phyloP scores from a whole-genome alignment of 2,888 invertebrate genomes.

The Andrena chrysosceles region DNA sequence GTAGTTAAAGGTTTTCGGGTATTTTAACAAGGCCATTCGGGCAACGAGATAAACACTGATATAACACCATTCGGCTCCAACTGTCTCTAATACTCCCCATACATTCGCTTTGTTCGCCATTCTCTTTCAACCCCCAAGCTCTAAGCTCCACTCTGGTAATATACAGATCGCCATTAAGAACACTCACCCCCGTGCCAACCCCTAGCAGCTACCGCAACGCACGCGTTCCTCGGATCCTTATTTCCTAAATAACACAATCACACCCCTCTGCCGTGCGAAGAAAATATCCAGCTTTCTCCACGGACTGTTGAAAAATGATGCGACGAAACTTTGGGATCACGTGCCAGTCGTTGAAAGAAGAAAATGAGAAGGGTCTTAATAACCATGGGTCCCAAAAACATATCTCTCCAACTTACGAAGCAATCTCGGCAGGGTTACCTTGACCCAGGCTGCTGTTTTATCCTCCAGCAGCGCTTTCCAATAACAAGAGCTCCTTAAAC shows the following conservation, averaged over 20 bases:
- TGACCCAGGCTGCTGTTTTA: too few relatives aligned
- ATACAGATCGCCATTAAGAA: conserved; percentile 9
- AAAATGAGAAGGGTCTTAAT: too few relatives aligned
- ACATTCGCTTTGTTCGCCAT: not conserved
- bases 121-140: not conserved
- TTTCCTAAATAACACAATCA: not conserved
- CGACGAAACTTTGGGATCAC: too few relatives aligned
- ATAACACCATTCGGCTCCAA: not conserved
- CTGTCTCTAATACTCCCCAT: not conserved
- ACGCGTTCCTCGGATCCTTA: not conserved
- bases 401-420: too few relatives aligned
- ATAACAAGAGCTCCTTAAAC: too few relatives aligned
- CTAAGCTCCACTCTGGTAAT: not conserved
- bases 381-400: too few relatives aligned
- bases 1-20: not conserved
- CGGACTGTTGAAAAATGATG: too few relatives aligned
- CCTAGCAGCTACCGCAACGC: not conserved
- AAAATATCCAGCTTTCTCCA: not conserved
- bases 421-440: too few relatives aligned
- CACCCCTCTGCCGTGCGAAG: not conserved
- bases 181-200: not conserved
- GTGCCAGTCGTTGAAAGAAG: too few relatives aligned
- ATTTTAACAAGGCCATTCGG: not conserved
- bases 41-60: not conserved
- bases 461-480: too few relatives aligned